Evolutionary conservation across 1,140 invertebrate species (phyloP), one percentile per base, ranked within the genome.

Genomic region (Aphelinus certus): DNA sequence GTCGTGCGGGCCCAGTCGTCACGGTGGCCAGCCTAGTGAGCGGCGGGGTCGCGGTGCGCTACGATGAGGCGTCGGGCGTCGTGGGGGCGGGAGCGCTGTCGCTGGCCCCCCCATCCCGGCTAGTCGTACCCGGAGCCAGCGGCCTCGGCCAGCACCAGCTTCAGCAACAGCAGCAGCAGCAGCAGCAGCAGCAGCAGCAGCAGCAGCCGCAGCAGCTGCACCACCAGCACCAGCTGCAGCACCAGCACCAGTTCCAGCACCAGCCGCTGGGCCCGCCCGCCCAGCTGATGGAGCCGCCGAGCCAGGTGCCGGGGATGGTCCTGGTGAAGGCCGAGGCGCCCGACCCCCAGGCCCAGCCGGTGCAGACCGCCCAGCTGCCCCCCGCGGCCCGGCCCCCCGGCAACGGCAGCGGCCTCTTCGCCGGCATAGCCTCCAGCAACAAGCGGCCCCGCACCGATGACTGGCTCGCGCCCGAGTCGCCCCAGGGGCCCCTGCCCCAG

Each of bases 381-480:
- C 62, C 82, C 7, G 76, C 80, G 43, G 73, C 77, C 2, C 81
- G 81, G 6, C 76, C 81, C 55, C 72, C 83, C 6, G 79, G 79
- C 3, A 76, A 77, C 61, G 81, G 79, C 10, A 77, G 79, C 60
- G 76, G 83, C 26, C 75, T 83, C 3, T 86, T 87, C 68, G 76
- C 81, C 47, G 80, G 81, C 4, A 85, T 85, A 4, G 79, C 80
- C 42, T 78, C 76, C 70, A 82, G 80, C 75, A 86, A 82, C 75
- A 88, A 88, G 65, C 80, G 82, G 47, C 79, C 85, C 6, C 78
- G 89, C 6, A 83, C 89, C 42, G 91, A 91, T 79, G 91, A 92
- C 79, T 92, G 91, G 91, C 82, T 92, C 64, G 86, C 90, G 51
- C 89, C 90, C 2, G 88, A 89, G 56, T 91, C 90, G 83, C 91